Evolutionary conservation across 2,888 invertebrate genomes (phyloP), one percentile per base, ranked within the genome.

Genomic region (Chrysina gloriosa): DNA sequence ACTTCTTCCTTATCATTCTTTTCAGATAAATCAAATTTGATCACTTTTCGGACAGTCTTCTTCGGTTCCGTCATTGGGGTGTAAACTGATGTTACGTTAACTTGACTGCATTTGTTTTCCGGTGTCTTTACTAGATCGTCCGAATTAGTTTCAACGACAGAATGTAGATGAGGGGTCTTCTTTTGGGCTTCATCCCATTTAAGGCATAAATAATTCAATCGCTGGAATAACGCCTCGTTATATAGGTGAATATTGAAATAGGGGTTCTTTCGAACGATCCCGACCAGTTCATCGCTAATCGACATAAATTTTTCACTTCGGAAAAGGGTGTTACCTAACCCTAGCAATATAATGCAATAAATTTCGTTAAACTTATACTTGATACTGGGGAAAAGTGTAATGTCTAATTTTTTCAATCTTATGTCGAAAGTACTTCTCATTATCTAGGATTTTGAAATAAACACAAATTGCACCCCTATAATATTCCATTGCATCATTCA

Each of bases 161-260:
- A 58, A 34, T 34, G 56, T 14, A 47, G 25, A 34, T 45, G 5
- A 6, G 9, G 19, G 14, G 4, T 47, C 23, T 27, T 9, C 4
- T 21, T 21, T 47, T 14, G 9, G 6, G 31, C 1, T 2, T 45
- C 14, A 3, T 29, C 4, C 16, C 5, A 4, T 58, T 47, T 31
- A 7, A 34, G 14, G 14, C 34, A 6, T 27, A 56, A 31, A 31
- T 54, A 48, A 34, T 58, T 56, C 23, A 47, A 21, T 39, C 27
- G 50, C 27, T 47, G 66, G n/a, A 58, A 34, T 27, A 56, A 31
- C 23, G 66, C 66, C 58, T 66, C 66, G 34, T 54, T 58, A 34
- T 66, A 66, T 25, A 66, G 36, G n/a, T 66, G 45, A 14, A 34
- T 21, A 16, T 66, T 66, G n/a, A 58, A 31, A 25, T 45, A 58